A percentile compares a stretch with the other conserved stretches of the same genome.
Conservation (phyloP, 1,140 invertebrate species). For the Hyphantria cunea region DNA sequence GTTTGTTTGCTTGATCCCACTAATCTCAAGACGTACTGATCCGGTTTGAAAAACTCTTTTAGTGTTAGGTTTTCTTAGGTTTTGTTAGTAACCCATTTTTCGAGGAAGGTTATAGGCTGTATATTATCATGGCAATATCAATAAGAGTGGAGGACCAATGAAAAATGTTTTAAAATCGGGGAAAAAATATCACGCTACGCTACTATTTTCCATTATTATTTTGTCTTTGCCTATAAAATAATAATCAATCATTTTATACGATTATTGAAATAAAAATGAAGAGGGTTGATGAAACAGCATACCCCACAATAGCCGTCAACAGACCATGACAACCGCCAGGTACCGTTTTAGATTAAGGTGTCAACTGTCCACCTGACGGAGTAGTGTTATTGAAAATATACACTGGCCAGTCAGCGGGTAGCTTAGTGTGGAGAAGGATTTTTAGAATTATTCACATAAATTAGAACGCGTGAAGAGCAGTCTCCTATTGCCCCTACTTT, state of each 20-base stretch:
- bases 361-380: constrained; percentile 26
- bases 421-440: not conserved
- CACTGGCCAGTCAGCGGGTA: constrained; percentile 19
- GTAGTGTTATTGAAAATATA: constrained; percentile 33
- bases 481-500: too few species aligned
- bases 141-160: too few species aligned
- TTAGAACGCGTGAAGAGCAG: not conserved
- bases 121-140: too few species aligned
- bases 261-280: not conserved
- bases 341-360: constrained; percentile 29
- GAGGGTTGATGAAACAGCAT: not conserved
- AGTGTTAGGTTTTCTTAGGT: too few species aligned
- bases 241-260: not conserved
- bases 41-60: too few species aligned
- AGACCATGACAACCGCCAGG: constrained; percentile 4
- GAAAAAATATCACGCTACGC: too few species aligned
- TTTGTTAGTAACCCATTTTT: too few species aligned
- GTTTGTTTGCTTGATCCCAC: too few species aligned
- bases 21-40: too few species aligned
- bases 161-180: too few species aligned
- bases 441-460: not conserved
- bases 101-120: too few species aligned
- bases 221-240: not conserved
- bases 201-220: too few species aligned
- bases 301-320: constrained; percentile 2